Evolutionary conservation across 2,888 invertebrate species (phyloP), one percentile per base, ranked within the genome.

Genomic region (Cyclophora punctaria): DNA sequence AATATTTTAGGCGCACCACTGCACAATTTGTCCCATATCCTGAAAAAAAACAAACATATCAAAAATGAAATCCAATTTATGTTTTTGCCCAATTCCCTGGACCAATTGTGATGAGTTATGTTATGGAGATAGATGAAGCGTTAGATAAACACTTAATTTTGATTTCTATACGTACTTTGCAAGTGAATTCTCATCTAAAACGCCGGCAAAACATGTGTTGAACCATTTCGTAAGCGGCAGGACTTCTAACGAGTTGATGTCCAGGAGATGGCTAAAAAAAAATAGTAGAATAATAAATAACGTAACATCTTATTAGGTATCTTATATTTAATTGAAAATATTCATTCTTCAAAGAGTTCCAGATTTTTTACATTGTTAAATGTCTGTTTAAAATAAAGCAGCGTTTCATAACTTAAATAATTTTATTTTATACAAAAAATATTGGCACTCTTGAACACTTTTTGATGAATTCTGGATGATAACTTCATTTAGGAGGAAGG

Each of bases 1-100:
- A 97, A 87, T 65, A 96, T 94, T 82, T 94, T 94, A 42, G 92
- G 93, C 0, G 96, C 96, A 3, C 96, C 96, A 43, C 95, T 95
- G 69, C 95, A 93, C 40, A 97, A 85, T 83, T 96, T 96, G 75
- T 97, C 96, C 95, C 96, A 96, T 58, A 97, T 93, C 73, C 96
- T 96, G 62, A 66, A 89, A 85, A 52, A 63, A 46, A 47, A 46
- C 45, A 20, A 48, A 42, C 41, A 7, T 20, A 20, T 44, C 7
- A 45, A 35, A 7, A 1, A 41, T 7, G 3, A 41, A 2, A 7
- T 41, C 41, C 5, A 41, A 41, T 41, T 7, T 20, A 7, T n/a
- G 20, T 4, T 7, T 20, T 7, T 33, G 3, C 20, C 1, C 33
- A 5, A 44, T 20, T 20, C 7, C 5, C n/a, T 42, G 4, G 3